Percentiles rank a stretch among this genome's conserved stretches.
These are phyloP conservation scores for Pao palembangensis DNA, from an alignment of 2,113 vertebrate genomes.

Conservation along the genomic window DNA sequence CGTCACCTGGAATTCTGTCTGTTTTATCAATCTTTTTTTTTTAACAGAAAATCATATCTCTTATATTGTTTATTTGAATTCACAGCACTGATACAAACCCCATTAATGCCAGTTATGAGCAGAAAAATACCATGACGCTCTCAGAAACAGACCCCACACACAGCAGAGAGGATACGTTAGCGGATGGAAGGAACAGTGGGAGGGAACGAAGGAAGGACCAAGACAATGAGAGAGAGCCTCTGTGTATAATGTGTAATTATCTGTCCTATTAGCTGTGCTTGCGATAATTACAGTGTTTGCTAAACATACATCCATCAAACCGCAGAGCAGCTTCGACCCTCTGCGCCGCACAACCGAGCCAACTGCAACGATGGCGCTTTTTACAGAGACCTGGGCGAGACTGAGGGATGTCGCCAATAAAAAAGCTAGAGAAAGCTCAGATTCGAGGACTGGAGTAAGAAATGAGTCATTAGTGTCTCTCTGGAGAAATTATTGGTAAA, in stretches of 20 bases:
- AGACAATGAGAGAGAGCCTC: conserved; percentile 15
- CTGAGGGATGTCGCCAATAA: neutral
- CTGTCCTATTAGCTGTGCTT: conserved; percentile 54
- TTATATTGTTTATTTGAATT: conserved; percentile 14
- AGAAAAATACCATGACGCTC: conserved; percentile 32
- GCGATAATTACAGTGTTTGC: conserved; percentile 61
- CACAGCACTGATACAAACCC: conserved; percentile 18
- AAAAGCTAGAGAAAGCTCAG: neutral
- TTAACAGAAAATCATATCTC: too few species aligned
- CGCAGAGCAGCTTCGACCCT: conserved; percentile 13
- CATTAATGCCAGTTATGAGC: conserved; percentile 30
- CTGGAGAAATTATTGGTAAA: conserved; percentile 5
- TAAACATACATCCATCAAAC: conserved; percentile 57
- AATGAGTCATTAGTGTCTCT: conserved; percentile 6
- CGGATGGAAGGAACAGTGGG: conserved; percentile 24
- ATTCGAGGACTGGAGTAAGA: conserved; percentile 2
- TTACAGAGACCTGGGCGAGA: neutral
- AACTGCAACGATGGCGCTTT: conserved; percentile 12
- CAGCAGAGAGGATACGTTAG: conserved; percentile 17
- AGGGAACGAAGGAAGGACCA: conserved; percentile 32
- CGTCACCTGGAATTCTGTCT: too few species aligned
- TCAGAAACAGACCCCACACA: conserved; percentile 20
- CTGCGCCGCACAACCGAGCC: conserved; percentile 8
- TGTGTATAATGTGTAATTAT: conserved; percentile 58
- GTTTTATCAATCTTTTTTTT: too few species aligned